Base-by-base conservation (phyloP, 1,140 invertebrate species). In the Druon quercuslanigerum region DNA sequence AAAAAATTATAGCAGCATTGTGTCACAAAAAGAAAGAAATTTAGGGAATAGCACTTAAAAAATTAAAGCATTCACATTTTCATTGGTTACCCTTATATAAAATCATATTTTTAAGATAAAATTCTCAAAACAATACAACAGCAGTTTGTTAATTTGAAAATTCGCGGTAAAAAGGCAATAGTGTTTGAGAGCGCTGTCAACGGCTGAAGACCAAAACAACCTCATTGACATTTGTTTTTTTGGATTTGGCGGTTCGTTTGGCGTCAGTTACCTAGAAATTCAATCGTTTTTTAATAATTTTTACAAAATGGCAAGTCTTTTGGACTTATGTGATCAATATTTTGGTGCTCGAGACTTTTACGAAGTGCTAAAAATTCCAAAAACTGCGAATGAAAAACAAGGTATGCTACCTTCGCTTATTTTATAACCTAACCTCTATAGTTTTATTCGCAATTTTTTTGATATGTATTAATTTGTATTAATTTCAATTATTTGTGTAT, bases 311-410 rank as follows among this genome's bases (percentile, higher is more conserved):
- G 76, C 84, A 74, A 86, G 81, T 74, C 79, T 96, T 33, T 85
- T 94, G 76, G 93, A 96, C 82, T 91, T 94, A 50, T 96, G 96
- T 87, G 93, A 95, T 86, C 92, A 95, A 83, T 96, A 94, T 88
- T 97, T 95, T 81, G 93, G 93, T 33, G 94, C 93, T 2, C 92
- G 91, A n/a, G 93, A 96, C 92, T 93, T 96, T 11, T 97, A 97
- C 79, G 94, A 96, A 84, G 92, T 96, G 2, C 87, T 96, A 74
- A 92, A 93, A 83, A 93, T 96, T 57, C 75, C 92, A 9, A 94
- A 94, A 88, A 92, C 91, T 78, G 94, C 95, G 11, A 92, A 91
- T 13, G 94, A 94, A 54, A 95, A 95, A 92, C 94, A 96, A 90
- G 94, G 95, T 95, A 91, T 86, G 84, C 84, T 56, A 71, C 40